Percentiles rank a stretch among this genome's conserved stretches.
phyloP scores from a whole-genome alignment of 2,797 vertebrate genomes.

The Falco biarmicus region DNA sequence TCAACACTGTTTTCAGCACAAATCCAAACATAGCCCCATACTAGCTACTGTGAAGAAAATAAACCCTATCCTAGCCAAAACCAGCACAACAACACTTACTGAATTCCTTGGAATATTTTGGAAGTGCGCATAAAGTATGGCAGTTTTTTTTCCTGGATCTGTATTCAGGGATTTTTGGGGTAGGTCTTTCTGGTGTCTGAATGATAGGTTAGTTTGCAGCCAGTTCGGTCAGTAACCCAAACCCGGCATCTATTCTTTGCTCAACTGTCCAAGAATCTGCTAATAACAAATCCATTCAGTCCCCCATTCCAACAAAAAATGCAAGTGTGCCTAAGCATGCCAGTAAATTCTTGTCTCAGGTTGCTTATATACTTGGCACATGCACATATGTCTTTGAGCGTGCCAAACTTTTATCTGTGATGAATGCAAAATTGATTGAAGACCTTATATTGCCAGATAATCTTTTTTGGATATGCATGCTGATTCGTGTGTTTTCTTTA shows the following conservation, averaged over 20 bases:
- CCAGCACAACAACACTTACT: not conserved
- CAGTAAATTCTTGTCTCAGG: not conserved
- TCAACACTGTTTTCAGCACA: too few species aligned
- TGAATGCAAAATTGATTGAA: conserved; percentile 16
- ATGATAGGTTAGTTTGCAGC: not conserved
- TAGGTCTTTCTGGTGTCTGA: not conserved
- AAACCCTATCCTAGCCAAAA: too few species aligned
- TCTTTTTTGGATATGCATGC: not conserved
- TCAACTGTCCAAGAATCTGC: not conserved
- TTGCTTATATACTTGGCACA: not conserved
- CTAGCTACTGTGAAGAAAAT: too few species aligned
- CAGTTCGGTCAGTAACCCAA: not conserved
- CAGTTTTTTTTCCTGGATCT: not conserved
- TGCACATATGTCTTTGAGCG: not conserved
- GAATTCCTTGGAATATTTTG: not conserved
- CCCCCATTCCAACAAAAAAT: not conserved
- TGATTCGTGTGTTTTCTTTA: not conserved
- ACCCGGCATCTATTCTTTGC: not conserved
- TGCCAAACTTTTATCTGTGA: not conserved
- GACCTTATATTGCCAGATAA: not conserved
- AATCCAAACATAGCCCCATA: too few species aligned
- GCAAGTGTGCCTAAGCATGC: not conserved
- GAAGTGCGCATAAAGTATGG: not conserved
- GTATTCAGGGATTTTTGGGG: not conserved
- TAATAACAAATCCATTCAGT: not conserved